phyloP scores from a whole-genome alignment of 2,888 invertebrate genomes.

The Bombylius major region DNA sequence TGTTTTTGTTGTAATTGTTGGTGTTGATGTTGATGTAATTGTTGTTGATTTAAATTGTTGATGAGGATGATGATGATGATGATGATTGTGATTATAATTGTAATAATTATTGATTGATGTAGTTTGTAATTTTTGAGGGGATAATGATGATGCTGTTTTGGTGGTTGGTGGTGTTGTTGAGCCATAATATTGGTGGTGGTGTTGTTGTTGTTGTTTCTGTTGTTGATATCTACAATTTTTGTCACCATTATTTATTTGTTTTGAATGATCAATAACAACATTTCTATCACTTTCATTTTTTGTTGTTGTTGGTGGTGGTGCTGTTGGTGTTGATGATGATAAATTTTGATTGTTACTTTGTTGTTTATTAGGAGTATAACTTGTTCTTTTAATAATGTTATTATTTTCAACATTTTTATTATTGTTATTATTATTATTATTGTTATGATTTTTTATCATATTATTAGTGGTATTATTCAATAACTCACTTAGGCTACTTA shows the following conservation, averaged over 20 bases:
- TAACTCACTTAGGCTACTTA: constrained; percentile 13
- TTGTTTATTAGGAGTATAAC: no score
- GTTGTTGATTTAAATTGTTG: constrained; percentile 7
- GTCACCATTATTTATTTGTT: constrained; percentile 34
- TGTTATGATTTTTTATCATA: constrained; percentile 1
- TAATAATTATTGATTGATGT: neutral
- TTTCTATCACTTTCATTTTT: neutral
- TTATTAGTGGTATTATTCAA: constrained; percentile 9
- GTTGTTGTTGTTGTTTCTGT: constrained; percentile 31
- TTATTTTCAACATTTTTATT: constrained; percentile 2
- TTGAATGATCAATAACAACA: constrained; percentile 25
- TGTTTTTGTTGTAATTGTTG: constrained; percentile 12
- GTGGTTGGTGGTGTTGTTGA: no score
- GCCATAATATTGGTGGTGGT: constrained; percentile 12
- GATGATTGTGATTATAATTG: constrained; percentile 3
- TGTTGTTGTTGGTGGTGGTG: constrained; percentile 8
- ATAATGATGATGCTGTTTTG: no score
- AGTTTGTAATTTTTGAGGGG: no score
- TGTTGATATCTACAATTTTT: constrained; percentile 37
- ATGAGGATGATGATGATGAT: neutral
- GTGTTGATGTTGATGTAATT: constrained; percentile 14
- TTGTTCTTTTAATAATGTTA: no score
- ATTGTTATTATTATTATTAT: constrained; percentile 12
- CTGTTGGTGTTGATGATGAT: constrained; percentile 13
- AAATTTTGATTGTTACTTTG: neutral